These are phyloP conservation scores for Aptenodytes patagonicus DNA, from an alignment of 2,113 vertebrate species.

Conservation along the genomic window DNA sequence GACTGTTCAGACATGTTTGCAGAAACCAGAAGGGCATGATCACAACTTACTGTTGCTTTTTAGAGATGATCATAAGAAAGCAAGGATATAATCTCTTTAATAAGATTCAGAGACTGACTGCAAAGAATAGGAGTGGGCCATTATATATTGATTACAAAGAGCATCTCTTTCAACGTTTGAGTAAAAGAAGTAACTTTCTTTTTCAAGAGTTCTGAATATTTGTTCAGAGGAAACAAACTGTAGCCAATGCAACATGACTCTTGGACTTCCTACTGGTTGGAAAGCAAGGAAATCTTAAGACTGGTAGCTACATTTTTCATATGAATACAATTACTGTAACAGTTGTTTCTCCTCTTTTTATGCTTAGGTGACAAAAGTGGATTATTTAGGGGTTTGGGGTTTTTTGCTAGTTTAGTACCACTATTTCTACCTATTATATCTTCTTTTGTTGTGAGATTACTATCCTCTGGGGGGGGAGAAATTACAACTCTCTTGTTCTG, in stretches of 20 bases:
- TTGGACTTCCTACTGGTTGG: not conserved
- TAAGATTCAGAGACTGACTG: not conserved
- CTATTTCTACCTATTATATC: slow-evolving; percentile 1
- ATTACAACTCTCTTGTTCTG: slow-evolving; percentile 18
- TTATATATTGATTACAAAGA: not conserved
- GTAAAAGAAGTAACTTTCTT: not conserved
- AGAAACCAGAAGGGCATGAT: not conserved
- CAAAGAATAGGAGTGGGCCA: not conserved
- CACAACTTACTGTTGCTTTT: not conserved
- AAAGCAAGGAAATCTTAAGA: not conserved
- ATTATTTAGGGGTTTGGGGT: not conserved
- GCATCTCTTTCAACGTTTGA: not conserved
- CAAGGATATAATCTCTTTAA: not conserved
- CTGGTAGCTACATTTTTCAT: not conserved
- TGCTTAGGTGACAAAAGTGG: not conserved
- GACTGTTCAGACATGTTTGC: not conserved
- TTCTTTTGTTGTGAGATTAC: not conserved
- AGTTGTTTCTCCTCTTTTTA: not conserved
- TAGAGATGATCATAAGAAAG: not conserved
- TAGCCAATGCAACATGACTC: not conserved
- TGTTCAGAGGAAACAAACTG: not conserved
- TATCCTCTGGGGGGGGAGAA: not conserved
- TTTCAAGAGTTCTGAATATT: not conserved
- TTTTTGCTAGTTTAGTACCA: not conserved
- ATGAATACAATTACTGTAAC: not conserved